These are phyloP conservation scores for Platycheirus rosarum DNA, from an alignment of 2,888 invertebrate genomes.

Conservation along the genomic window DNA sequence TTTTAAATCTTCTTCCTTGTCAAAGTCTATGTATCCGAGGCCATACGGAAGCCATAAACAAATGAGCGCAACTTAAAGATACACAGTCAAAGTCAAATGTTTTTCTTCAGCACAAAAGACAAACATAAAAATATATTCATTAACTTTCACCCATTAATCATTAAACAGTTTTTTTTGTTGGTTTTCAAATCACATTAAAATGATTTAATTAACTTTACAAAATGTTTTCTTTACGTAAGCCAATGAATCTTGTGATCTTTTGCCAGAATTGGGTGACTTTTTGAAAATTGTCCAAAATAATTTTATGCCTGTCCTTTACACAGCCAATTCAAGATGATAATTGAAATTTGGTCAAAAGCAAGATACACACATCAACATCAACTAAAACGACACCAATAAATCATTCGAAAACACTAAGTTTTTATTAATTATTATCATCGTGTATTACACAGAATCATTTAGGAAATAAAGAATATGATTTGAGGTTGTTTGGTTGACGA, in stretches of 20 bases:
- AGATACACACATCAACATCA: not conserved
- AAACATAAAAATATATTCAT: not conserved
- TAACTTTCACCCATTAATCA: constrained; percentile 33
- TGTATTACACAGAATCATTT: not conserved
- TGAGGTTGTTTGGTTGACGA: constrained; percentile 31
- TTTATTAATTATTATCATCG: not conserved
- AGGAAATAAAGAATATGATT: constrained; percentile 8
- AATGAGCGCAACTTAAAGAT: not conserved
- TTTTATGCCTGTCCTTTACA: not conserved
- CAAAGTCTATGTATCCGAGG: constrained; percentile 2
- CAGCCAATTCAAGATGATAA: not conserved
- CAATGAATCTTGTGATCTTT: not conserved
- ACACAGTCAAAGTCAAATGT: not conserved
- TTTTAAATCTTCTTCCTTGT: constrained; percentile 9
- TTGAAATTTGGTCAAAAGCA: not conserved
- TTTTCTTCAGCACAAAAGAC: not conserved
- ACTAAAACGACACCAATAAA: constrained; percentile 3
- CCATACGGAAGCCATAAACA: constrained; percentile 23
- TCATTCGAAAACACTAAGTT: constrained; percentile 13
- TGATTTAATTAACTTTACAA: constrained; percentile 18
- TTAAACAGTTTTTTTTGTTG: constrained; percentile 12
- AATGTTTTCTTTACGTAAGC: not conserved
- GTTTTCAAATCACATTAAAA: not conserved
- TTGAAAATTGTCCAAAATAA: constrained; percentile 17
- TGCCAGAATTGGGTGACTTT: not conserved